Evolutionary conservation across 2,797 vertebrate genomes (phyloP).

Genomic region (Propithecus deckenii): DNA sequence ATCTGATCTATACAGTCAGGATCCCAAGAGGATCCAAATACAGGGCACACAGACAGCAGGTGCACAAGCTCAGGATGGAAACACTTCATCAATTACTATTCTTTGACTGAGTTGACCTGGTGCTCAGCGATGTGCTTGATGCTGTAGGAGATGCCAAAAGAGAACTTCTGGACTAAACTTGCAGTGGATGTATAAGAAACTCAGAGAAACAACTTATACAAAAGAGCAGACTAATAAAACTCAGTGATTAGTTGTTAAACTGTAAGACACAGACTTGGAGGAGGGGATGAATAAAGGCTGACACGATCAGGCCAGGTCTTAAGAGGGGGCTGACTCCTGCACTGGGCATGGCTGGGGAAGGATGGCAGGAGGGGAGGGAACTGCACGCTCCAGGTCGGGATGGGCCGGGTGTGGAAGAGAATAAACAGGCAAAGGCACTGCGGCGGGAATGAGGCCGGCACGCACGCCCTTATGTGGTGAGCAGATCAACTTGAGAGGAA

Average conservation of each 20-base stretch:
- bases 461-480: neutral
- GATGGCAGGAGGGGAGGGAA: neutral
- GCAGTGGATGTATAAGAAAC: conserved; percentile 26
- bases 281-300: neutral
- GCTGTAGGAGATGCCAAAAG: conserved; percentile 31
- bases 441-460: neutral
- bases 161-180: neutral
- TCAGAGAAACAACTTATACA: neutral
- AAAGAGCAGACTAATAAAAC: conserved; percentile 25
- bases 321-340: neutral
- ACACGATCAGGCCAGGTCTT: neutral
- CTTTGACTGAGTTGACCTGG: neutral
- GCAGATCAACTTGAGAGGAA: neutral
- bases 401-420: neutral
- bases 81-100: neutral
- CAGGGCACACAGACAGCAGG: neutral
- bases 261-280: neutral
- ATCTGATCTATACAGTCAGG: neutral
- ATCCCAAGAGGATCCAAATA: neutral
- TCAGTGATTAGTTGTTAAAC: neutral
- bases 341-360: neutral
- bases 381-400: neutral
- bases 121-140: neutral
- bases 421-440: neutral
- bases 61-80: neutral